Evolutionary conservation across 2,888 invertebrate species (phyloP).

Genomic region (Pammene fasciana): DNA sequence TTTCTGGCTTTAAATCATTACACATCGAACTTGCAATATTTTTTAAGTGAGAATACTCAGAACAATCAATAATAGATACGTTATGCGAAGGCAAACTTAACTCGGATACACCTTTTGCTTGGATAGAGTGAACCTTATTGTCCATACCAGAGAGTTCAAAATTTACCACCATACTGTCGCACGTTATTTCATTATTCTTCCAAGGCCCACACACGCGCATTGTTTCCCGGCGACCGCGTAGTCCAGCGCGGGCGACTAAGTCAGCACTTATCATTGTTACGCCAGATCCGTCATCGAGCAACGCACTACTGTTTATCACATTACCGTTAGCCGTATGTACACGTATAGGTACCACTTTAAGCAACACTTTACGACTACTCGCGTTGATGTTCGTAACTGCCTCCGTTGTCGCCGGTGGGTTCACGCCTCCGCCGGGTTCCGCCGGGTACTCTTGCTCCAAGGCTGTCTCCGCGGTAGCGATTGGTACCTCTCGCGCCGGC

Average conservation of each 20-base stretch:
- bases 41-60: conserved; percentile 30
- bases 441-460: not conserved
- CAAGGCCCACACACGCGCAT: conserved; percentile 48
- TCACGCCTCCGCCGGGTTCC: not conserved
- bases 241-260: conserved; percentile 42
- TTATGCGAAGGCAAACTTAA: conserved; percentile 47
- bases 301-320: conserved; percentile 39
- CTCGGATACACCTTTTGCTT: conserved; percentile 44
- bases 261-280: conserved; percentile 44
- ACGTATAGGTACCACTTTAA: conserved; percentile 45
- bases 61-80: conserved; percentile 36
- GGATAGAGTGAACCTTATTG: conserved; percentile 36
- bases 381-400: conserved; percentile 19
- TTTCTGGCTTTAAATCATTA: conserved; percentile 45
- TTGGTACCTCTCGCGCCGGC: not conserved
- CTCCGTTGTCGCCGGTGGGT: conserved; percentile 7
- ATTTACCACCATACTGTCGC: conserved; percentile 39
- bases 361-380: conserved; percentile 36
- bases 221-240: conserved; percentile 42
- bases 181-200: conserved; percentile 41
- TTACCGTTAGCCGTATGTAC: conserved; percentile 46
- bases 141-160: conserved; percentile 41
- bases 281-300: conserved; percentile 49
- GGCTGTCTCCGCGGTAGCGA: not conserved
- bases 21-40: conserved; percentile 27